Base-by-base conservation (phyloP, 2,888 invertebrate species). In the Macrosoma leucophasiata region DNA sequence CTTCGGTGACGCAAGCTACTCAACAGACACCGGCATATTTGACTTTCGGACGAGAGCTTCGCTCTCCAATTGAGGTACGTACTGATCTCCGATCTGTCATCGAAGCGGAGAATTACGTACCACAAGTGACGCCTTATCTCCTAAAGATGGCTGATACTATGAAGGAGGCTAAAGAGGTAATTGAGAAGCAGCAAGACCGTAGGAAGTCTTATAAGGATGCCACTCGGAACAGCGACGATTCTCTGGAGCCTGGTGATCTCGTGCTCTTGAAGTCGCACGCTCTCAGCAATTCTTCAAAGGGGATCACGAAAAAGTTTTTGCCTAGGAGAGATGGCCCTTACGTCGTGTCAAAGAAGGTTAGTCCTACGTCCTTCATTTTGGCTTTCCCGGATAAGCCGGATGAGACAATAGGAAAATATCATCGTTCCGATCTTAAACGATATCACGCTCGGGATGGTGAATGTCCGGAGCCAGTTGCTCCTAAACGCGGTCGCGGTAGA, bases 1-100 rank as follows among this genome's bases (percentile, higher is more conserved):
- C 43, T 1, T 41, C 41, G 0, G n/a, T n/a, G 1, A 36, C 46
- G 20, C 11, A 13, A 2, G 30, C 45, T 1, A 27, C 19, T 14
- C 19, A 23, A 24, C 17, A 13, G 21, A 26, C 25, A 23, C 17
- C 20, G 14, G 20, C 27, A 13, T 13, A 13, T 10, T 13, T 22
- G 7, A 22, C n/a, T 13, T 4, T 30, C n/a, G 18, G 19, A 22
- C 34, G 24, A 39, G 13, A 17, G 17, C 17, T 17, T 17, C 17
- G 17, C 7, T 17, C 17, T 4, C 17, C 17, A 17, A 4, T 17
- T 4, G 17, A 17, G 4, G 17, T 17, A 17, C 17, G 7, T 5
- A 4, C 4, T 17, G 17, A 17, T 17, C 4, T 17, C 17, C 4
- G 17, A 7, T 17, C 17, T 5, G 17, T 17, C 7, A 4, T 17